Conservation (phyloP, 2,797 vertebrate species). For the Gobionotothen gibberifrons region DNA sequence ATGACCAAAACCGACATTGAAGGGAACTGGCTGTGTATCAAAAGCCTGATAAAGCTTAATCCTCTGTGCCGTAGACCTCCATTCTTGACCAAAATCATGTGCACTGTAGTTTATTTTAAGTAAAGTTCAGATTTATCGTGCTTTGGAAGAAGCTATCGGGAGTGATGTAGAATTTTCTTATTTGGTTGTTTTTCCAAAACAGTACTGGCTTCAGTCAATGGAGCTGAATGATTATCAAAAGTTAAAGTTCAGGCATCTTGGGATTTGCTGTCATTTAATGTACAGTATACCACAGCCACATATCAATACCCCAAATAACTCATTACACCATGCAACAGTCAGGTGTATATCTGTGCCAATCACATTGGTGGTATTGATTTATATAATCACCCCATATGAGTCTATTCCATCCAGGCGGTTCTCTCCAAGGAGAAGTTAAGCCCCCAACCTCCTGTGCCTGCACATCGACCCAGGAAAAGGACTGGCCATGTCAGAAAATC, state of each 20-base stretch:
- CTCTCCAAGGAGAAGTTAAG: constrained; percentile 21
- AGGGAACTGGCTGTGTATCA: neutral
- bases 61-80: neutral
- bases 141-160: neutral
- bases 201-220: constrained; percentile 3
- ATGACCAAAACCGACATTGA: too few species aligned
- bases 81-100: neutral
- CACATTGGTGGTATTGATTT: constrained; percentile 26
- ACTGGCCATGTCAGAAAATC: constrained; percentile 19
- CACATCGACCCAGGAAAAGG: constrained; percentile 31
- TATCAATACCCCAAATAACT: constrained; percentile 44
- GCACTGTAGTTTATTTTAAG: neutral
- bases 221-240: constrained; percentile 11
- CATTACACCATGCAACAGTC: constrained; percentile 12
- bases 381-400: constrained; percentile 21
- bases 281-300: constrained; percentile 14
- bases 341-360: constrained; percentile 5
- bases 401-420: constrained; percentile 17
- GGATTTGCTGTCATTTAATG: constrained; percentile 45
- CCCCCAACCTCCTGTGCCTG: constrained; percentile 5
- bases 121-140: neutral
- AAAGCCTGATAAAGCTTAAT: neutral
- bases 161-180: neutral
- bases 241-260: constrained; percentile 30
- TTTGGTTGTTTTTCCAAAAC: neutral